Conservation (phyloP, 2,113 vertebrate species). For the Malurus cyaneus region DNA sequence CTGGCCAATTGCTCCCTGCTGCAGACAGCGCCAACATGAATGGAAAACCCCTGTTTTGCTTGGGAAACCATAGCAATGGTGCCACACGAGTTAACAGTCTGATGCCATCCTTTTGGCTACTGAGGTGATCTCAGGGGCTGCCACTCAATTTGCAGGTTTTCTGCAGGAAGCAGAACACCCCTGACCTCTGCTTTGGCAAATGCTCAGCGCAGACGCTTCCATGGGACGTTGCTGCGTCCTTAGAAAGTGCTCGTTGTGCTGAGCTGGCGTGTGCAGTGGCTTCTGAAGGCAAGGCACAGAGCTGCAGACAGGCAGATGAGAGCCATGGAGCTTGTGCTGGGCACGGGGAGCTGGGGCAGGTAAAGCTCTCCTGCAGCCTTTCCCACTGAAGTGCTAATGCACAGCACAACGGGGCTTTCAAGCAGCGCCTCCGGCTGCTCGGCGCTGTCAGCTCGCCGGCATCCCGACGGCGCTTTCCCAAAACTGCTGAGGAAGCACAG, state of each 20-base stretch:
- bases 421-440: not conserved
- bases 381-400: not conserved
- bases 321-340: not conserved
- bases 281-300: not conserved
- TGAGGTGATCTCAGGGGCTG: not conserved
- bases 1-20: rapidly evolving
- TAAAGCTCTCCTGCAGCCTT: not conserved
- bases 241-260: rapidly evolving
- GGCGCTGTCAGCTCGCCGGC: not conserved
- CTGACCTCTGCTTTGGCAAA: not conserved
- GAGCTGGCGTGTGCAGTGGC: not conserved
- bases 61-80: not conserved
- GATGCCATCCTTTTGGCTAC: not conserved
- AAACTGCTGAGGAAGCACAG: slow-evolving; percentile 8
- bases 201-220: not conserved
- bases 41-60: not conserved
- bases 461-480: rapidly evolving
- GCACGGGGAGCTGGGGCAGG: not conserved
- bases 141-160: not conserved
- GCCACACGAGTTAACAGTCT: not conserved
- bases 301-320: not conserved
- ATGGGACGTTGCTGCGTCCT: not conserved
- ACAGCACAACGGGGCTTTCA: not conserved
- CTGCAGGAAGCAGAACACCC: not conserved
- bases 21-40: not conserved